These are phyloP conservation scores for Brachycybe producta DNA, from an alignment of 2,888 invertebrate species.

Conservation along the genomic window DNA sequence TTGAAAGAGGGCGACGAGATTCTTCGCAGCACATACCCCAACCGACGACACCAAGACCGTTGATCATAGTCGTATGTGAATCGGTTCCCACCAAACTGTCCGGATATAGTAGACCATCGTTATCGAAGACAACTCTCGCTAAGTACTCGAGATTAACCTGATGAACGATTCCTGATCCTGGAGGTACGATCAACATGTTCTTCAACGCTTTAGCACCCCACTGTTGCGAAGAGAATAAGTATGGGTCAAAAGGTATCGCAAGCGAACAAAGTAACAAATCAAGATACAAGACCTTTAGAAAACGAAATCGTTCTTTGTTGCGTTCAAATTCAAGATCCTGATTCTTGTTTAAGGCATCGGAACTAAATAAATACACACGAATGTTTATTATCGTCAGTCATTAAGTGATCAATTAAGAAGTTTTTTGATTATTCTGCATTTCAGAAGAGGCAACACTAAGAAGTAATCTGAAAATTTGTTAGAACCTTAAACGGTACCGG, in stretches of 20 bases:
- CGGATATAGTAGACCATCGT: slow-evolving; percentile 53
- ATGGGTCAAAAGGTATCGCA: not conserved
- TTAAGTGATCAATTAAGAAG: too few species aligned
- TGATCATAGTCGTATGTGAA: slow-evolving; percentile 98
- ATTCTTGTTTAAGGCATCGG: slow-evolving; percentile 78
- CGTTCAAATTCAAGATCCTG: slow-evolving; percentile 89
- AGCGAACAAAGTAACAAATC: not conserved
- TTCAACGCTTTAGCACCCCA: slow-evolving; percentile 94
- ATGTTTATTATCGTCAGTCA: too few species aligned
- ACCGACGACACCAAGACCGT: slow-evolving; percentile 88
- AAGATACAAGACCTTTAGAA: slow-evolving; percentile 66
- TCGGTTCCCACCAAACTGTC: slow-evolving; percentile 95
- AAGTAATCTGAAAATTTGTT: too few species aligned
- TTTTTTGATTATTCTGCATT: too few species aligned
- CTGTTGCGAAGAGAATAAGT: slow-evolving; percentile 40
- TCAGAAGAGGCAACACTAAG: too few species aligned
- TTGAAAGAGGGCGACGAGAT: too few species aligned
- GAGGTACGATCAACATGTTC: slow-evolving; percentile 95
- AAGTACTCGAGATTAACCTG: slow-evolving; percentile 96
- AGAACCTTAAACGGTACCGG: too few species aligned
- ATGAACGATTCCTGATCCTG: slow-evolving; percentile 95
- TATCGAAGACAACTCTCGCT: slow-evolving; percentile 69
- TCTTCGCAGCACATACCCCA: slow-evolving; percentile 64
- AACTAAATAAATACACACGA: slow-evolving; percentile 41
- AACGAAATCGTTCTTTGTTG: slow-evolving; percentile 88